Conservation (phyloP, 1,140 invertebrate species). For the Neelides sp. region DNA sequence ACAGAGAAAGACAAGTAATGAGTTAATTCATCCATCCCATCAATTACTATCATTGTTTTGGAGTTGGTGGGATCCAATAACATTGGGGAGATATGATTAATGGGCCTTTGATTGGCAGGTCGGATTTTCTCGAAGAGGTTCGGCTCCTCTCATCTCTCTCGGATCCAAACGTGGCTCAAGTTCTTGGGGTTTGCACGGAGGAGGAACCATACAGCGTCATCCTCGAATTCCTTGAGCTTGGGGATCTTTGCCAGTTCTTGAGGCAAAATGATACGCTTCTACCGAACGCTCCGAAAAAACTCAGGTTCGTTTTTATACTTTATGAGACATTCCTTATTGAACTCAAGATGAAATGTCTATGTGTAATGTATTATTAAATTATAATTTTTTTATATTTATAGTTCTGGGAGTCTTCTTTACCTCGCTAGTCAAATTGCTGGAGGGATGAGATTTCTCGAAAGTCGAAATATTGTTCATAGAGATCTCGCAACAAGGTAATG, state of each 20-base stretch:
- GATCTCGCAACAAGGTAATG: slow-evolving; percentile 62
- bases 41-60: too few relatives aligned
- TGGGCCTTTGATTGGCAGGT: slow-evolving; percentile 47
- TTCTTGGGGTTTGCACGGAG: slow-evolving; percentile 68
- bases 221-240: slow-evolving; percentile 79
- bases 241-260: slow-evolving; percentile 78
- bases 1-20: slow-evolving; percentile 72
- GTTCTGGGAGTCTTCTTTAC: slow-evolving; percentile 64
- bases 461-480: slow-evolving; percentile 65
- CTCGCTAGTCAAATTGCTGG: slow-evolving; percentile 72
- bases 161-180: slow-evolving; percentile 72
- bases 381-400: slow-evolving; percentile 33
- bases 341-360: neutral
- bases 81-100: too few relatives aligned
- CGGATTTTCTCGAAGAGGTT: slow-evolving; percentile 79
- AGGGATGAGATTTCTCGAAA: slow-evolving; percentile 72
- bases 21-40: too few relatives aligned
- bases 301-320: slow-evolving; percentile 16
- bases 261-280: slow-evolving; percentile 37
- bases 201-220: slow-evolving; percentile 74
- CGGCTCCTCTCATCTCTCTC: slow-evolving; percentile 70
- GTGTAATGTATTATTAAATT: neutral
- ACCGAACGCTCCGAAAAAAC: slow-evolving; percentile 25
- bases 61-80: too few relatives aligned
- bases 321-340: neutral